Evolutionary conservation across 1,140 invertebrate genomes (phyloP), one percentile per base, ranked within the genome.

Genomic region (Aphis craccivora): DNA sequence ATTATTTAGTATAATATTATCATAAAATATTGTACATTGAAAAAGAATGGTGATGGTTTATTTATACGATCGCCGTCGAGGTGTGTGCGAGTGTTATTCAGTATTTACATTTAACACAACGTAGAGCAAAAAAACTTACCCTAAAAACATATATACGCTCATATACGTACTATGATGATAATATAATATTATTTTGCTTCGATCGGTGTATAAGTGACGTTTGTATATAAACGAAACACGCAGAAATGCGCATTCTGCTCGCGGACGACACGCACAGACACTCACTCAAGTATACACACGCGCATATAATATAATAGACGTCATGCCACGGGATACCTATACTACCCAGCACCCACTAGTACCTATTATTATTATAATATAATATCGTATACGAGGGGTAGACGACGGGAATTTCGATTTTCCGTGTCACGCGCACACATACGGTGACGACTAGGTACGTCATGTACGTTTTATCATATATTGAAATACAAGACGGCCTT

Each of bases 381-480:
- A 2, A 37, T 83, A 83, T 83, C 2, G 2, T 81, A 1, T 48
- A 20, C 86, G 35, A 89, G n/a, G 43, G 48, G 48, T 51, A 40
- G 37, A 89, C 88, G 51, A 25, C 35, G n/a, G 23, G 35, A 89
- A 89, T 89, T 89, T 89, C 51, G 51, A 89, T 89, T 89, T 89
- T 89, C 88, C 88, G 51, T 89, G 88, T 89, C 88, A 89, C 88
- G 88, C 88, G 88, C 88, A 37, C 87, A 23, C 23, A 22, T 51
- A 88, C 18, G 25, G 30, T 4, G 30, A 22, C 45, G 23, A 9
- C 6, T 23, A 43, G 8, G 43, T 30, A 45, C 25, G 14, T 45
- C 76, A 35, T 22, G 23, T 37, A 37, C 7, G 37, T 18, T 8
- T 37, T 83, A 83, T 18, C 60, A 60, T 83, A 60, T 83, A 89